Evolutionary conservation across 2,113 vertebrate genomes (phyloP).

Genomic region (Cavia porcellus): DNA sequence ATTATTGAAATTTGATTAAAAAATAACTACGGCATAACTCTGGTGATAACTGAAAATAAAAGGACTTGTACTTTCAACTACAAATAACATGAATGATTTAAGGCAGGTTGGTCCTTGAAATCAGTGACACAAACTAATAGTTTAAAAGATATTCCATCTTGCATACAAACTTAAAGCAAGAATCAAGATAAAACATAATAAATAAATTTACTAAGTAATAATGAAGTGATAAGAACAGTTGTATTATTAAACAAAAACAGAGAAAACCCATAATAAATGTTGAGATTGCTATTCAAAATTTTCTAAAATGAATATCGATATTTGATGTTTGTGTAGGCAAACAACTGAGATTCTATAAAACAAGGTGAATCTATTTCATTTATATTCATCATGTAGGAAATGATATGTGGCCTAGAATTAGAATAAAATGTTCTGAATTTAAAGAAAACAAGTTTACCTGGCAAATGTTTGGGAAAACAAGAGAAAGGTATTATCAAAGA

Average conservation of each 20-base stretch:
- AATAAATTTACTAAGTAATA: background rate
- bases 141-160: constrained; percentile 6
- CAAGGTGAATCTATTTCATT: background rate
- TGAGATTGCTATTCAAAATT: background rate
- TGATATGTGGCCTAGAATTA: background rate
- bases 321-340: constrained; percentile 18
- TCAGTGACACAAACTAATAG: background rate
- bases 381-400: background rate
- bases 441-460: constrained; percentile 86
- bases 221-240: background rate
- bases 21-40: background rate
- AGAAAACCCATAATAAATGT: background rate
- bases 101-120: background rate
- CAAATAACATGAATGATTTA: constrained; percentile 26
- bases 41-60: background rate
- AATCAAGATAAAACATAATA: background rate
- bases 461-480: constrained; percentile 90
- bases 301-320: constrained; percentile 39
- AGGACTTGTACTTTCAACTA: background rate
- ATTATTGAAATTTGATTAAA: background rate
- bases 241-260: constrained; percentile 38
- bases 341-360: constrained; percentile 36
- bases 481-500: constrained; percentile 89
- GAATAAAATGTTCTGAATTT: background rate
- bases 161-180: background rate